phyloP scores from a whole-genome alignment of 2,888 invertebrate species.

The Apodemia hepburni region DNA sequence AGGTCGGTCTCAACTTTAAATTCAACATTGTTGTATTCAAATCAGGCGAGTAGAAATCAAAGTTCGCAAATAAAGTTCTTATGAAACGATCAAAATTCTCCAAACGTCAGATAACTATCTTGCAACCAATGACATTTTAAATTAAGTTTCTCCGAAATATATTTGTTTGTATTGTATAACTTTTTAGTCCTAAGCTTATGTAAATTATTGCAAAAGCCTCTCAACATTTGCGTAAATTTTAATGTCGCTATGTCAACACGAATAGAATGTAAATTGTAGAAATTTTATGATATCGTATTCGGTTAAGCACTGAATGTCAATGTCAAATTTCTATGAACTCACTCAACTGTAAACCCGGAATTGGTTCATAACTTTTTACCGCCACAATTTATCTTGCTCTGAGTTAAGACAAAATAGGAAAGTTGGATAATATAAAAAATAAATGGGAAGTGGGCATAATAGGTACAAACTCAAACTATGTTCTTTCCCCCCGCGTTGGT shows the following conservation, averaged over 20 bases:
- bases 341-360: slow-evolving; percentile 39
- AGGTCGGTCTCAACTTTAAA: not conserved
- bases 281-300: slow-evolving; percentile 41
- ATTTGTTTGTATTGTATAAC: slow-evolving; percentile 12
- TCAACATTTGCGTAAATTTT: slow-evolving; percentile 57
- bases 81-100: not conserved
- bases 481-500: too few relatives aligned
- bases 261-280: slow-evolving; percentile 44
- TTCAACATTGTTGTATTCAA: not conserved
- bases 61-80: not conserved
- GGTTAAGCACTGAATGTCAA: slow-evolving; percentile 55
- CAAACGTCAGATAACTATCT: not conserved
- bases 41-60: not conserved
- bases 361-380: slow-evolving; percentile 15
- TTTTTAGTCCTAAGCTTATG: slow-evolving; percentile 26
- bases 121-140: slow-evolving; percentile 6
- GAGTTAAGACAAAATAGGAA: not conserved
- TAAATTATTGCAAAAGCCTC: slow-evolving; percentile 46
- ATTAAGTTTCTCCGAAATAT: not conserved
- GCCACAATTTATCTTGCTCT: not conserved
- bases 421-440: too few relatives aligned
- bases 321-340: slow-evolving; percentile 47
- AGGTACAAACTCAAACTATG: too few relatives aligned
- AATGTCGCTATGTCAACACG: slow-evolving; percentile 54
- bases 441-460: too few relatives aligned